Base-by-base conservation (phyloP, 2,888 invertebrate species). In the Calliphora vomitoria region DNA sequence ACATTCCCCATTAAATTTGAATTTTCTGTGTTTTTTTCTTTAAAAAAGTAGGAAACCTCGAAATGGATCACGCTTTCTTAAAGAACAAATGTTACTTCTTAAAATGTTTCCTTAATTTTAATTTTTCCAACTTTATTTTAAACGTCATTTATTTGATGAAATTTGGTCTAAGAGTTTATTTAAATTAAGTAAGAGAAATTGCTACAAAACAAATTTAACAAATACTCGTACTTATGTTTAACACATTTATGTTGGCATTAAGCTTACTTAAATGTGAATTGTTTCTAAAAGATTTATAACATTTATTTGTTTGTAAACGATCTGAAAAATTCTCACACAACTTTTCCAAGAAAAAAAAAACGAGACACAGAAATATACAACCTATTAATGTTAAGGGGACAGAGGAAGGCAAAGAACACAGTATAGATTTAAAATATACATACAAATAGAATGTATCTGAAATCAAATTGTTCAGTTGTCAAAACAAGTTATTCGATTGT, bases 321-420 rank as follows among this genome's bases (percentile, higher is more conserved):
- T 78, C 66, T 66, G 11, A 25, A 78, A 78, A 66, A 10, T 78
- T 78, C 66, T 50, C 66, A 78, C 66, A 78, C 53, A 78, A 15
- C 15, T 66, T 53, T 20, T 75, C 13, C 35, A 35, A 6, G 5
- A 31, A 20, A 64, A 1, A 64, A 64, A 38, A 18, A 41, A 58
- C 38, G 15, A 31, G 8, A n/a, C 8, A 44, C 60, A 18, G n/a
- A 18, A 38, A 53, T 55, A 18, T 18, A 18, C 50, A 38, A 53
- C 35, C 72, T 66, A 11, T 10, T 18, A 10, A 3, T 18, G 0
- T 13, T 38, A 38, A 18, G 20, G 41, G 35, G 55, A 10, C 10
- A 47, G 10, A 47, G 10, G 11, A 13, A 13, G 13, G n/a, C n/a
- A n/a, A n/a, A n/a, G n/a, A n/a, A n/a, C n/a, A n/a, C n/a, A n/a